Conservation (phyloP, 2,113 vertebrate genomes). For the Gallinago undulata region DNA sequence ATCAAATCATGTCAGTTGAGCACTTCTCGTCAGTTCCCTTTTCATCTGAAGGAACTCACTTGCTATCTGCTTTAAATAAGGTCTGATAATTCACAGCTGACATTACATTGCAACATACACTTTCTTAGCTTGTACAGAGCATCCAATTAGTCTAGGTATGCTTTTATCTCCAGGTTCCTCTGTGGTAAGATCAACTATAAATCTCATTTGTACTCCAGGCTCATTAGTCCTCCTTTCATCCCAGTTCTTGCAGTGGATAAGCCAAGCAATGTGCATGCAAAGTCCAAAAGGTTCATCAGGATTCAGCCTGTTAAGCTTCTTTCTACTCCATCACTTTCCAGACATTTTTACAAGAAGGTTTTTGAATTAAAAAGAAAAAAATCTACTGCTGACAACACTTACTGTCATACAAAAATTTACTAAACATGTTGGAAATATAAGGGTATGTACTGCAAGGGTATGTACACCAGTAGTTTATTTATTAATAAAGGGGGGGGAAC, state of each 20-base stretch:
- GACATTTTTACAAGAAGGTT: not conserved
- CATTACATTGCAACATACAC: not conserved
- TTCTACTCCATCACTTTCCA: not conserved
- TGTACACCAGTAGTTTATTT: not conserved
- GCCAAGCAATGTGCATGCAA: not conserved
- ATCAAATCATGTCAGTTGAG: not conserved
- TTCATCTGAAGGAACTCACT: not conserved
- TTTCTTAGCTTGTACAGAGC: constrained; percentile 8
- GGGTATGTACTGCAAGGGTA: not conserved
- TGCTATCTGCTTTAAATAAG: not conserved
- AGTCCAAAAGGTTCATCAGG: constrained; percentile 23
- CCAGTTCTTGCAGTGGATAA: constrained; percentile 6
- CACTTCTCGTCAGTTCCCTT: not conserved
- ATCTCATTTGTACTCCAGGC: constrained; percentile 42
- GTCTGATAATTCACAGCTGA: not conserved
- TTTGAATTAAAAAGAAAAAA: not conserved
- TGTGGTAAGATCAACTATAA: constrained; percentile 43
- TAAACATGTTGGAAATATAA: not conserved
- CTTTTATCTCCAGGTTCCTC: constrained; percentile 51
- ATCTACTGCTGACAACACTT: not conserved
- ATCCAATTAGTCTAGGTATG: constrained; percentile 46
- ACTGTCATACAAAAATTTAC: not conserved
- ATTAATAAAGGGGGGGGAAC: not conserved
- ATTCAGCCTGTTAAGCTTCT: constrained; percentile 20
- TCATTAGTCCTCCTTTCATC: constrained; percentile 50